Evolutionary conservation across 2,113 vertebrate genomes (phyloP), one percentile per base, ranked within the genome.

Genomic region (Centropus unirufus): DNA sequence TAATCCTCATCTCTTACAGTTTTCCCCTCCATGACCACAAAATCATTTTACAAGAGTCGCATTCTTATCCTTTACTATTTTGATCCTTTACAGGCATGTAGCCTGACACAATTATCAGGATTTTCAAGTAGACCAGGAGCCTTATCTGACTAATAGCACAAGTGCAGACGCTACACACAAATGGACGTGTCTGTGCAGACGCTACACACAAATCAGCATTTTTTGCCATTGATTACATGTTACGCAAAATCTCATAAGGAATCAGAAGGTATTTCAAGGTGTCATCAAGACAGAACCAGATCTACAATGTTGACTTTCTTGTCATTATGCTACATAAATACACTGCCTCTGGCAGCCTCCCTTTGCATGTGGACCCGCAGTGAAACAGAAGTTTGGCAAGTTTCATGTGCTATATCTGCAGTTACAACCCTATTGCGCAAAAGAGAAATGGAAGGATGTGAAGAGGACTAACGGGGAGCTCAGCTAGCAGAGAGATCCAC

Each of bases 311-410:
- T 47, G 51, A 67, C 32, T 39, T 1, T 63, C 39, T 63, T 75
- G 34, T 54, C 19, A 23, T 29, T 44, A 72, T 55, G 51, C 46
- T 77, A 51, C n/a, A 52, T 66, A 30, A 68, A 73, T 34, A n/a
- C 7, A 1, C 44, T 27, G 32, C n/a, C 40, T 68, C 52, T 52
- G 67, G 64, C 68, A 92, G 76, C 51, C 64, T 84, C 20, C 8
- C 10, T 30, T 47, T 58, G 16, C 0, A 0, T 4, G 34, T 36
- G 52, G 73, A 39, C 6, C 16, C 66, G 30, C 3, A 32, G 36
- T 22, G 49, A 69, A 62, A n/a, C 24, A 29, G 12, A 64, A 46
- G 5, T 26, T 62, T 39, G 51, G 12, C 44, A 54, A 40, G 26
- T 57, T 58, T 57, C 40, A 24, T 8, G 67, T 74, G 27, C 44